phyloP scores from a whole-genome alignment of 2,888 invertebrate genomes.

The Elmis aenea region DNA sequence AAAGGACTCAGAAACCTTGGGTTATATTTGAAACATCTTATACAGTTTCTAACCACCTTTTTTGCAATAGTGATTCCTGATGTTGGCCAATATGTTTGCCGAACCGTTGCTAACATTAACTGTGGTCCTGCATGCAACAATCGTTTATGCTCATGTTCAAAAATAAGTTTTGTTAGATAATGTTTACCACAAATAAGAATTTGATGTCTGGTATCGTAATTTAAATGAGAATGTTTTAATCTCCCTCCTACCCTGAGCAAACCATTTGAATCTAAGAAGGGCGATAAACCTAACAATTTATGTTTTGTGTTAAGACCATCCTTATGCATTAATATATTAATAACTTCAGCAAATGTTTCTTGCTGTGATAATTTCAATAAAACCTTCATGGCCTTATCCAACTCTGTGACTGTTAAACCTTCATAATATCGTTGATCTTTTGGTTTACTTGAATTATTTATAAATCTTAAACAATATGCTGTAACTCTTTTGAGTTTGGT shows the following conservation, averaged over 20 bases:
- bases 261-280: constrained; percentile 4
- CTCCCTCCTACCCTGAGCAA: constrained; percentile 21
- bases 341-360: neutral
- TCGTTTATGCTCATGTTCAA: constrained; percentile 10
- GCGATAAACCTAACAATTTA: constrained; percentile 2
- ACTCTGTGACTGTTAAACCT: neutral
- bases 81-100: constrained; percentile 26
- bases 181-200: constrained; percentile 18
- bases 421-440: too few relatives aligned
- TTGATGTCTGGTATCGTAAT: constrained; percentile 18
- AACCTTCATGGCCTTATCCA: neutral
- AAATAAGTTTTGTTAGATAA: constrained; percentile 13
- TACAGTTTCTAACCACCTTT: too few relatives aligned
- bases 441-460: constrained; percentile 1
- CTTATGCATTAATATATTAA: too few relatives aligned
- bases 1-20: too few relatives aligned
- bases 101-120: constrained; percentile 11
- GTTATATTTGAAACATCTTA: too few relatives aligned
- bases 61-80: too few relatives aligned
- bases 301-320: too few relatives aligned
- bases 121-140: constrained; percentile 23
- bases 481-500: constrained; percentile 2
- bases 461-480: constrained; percentile 1
- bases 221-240: constrained; percentile 11
- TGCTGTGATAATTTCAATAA: neutral